Evolutionary conservation across 2,888 invertebrate species (phyloP).

Genomic region (Sinodicranocentrus sp.): DNA sequence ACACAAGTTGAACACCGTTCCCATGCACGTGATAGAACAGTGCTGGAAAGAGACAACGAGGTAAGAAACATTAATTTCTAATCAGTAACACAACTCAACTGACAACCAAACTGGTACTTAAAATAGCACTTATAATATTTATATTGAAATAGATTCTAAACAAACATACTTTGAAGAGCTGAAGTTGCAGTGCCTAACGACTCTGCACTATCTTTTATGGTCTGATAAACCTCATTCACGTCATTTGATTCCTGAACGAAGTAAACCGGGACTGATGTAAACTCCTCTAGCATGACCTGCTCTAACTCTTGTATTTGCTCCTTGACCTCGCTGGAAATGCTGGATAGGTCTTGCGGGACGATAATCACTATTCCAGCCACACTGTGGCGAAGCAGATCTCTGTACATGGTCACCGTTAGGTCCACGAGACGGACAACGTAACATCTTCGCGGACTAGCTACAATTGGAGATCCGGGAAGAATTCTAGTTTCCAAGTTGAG

Average conservation of each 20-base stretch:
- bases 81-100: no score
- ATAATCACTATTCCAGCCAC: conserved; percentile 93
- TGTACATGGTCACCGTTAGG: conserved; percentile 87
- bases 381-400: conserved; percentile 84
- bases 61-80: conserved; percentile 10
- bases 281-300: conserved; percentile 88
- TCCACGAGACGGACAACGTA: conserved; percentile 83
- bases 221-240: conserved; percentile 86
- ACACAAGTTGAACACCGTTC: conserved; percentile 96
- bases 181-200: conserved; percentile 87
- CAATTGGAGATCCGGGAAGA: conserved; percentile 74
- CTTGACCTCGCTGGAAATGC: conserved; percentile 84
- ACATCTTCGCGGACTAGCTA: conserved; percentile 73
- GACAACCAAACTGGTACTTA: no score
- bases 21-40: conserved; percentile 92
- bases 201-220: conserved; percentile 85
- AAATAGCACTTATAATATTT: no score
- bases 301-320: conserved; percentile 90
- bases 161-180: conserved; percentile 83
- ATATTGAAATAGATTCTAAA: no score
- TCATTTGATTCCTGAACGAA: conserved; percentile 88
- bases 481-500: conserved; percentile 74
- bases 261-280: conserved; percentile 91
- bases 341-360: conserved; percentile 86
- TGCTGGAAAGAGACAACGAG: conserved; percentile 79